These are phyloP conservation scores for Peromyscus attwateri DNA, from an alignment of 2,797 vertebrate genomes.

Conservation along the genomic window DNA sequence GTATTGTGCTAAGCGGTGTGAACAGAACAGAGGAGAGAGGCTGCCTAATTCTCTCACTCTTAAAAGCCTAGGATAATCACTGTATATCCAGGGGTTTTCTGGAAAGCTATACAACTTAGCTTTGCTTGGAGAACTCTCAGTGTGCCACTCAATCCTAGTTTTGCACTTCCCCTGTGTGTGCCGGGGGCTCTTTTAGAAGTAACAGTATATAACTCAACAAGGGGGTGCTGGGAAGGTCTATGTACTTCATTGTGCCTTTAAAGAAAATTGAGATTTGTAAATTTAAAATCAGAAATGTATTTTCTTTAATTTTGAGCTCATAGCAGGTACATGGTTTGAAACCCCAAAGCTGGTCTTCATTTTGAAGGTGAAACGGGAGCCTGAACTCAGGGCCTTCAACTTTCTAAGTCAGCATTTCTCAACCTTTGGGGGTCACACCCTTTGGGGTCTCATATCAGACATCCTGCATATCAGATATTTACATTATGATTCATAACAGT, in stretches of 20 bases:
- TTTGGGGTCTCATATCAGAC: neutral
- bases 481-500: neutral
- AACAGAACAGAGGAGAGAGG: neutral
- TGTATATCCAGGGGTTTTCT: constrained; percentile 13
- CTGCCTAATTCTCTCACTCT: neutral
- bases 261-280: constrained; percentile 42
- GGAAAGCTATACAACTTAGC: constrained; percentile 6
- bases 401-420: neutral
- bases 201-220: constrained; percentile 43
- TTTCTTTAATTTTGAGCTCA: constrained; percentile 43
- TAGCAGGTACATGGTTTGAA: neutral
- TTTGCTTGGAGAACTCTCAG: neutral
- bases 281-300: constrained; percentile 54
- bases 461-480: neutral
- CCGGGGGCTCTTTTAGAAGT: constrained; percentile 21
- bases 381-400: neutral
- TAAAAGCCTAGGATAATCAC: neutral
- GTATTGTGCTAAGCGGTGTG: neutral
- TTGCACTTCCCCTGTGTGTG: neutral
- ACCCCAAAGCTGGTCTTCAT: neutral
- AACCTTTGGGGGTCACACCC: neutral
- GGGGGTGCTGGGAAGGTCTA: constrained; percentile 19
- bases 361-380: neutral
- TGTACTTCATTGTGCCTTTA: neutral
- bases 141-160: constrained; percentile 27